Evolutionary conservation across 2,113 vertebrate species (phyloP), one percentile per base, ranked within the genome.

Genomic region (Toxotes chatareus): DNA sequence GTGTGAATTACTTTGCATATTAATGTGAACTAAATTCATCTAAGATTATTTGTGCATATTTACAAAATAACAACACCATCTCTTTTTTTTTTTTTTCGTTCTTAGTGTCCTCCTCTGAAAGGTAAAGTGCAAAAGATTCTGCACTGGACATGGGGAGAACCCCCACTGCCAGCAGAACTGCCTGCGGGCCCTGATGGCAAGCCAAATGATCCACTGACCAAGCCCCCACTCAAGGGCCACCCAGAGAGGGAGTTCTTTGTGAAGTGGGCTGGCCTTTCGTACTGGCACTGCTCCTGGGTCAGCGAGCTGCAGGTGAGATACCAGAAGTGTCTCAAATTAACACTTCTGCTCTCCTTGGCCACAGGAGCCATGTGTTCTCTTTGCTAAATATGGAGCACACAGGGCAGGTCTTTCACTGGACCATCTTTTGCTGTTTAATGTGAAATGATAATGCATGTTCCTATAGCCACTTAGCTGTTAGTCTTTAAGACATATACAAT

Each of bases 231-330:
- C 73, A 98, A 97, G 91, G 98, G 98, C 38, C 96, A 94, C 76
- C 97, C 98, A 0, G 98, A 99, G 94, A 94, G 98, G 8, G 96
- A 98, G 89, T 97, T 99, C 94, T 98, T 99, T 0, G 98, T 99
- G 4, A 99, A 99, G 80, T 99, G 98, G 98, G 96, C 96, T 0
- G 97, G 95, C 0, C 96, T 99, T 0, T 99, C 98, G 16, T 98
- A 99, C 93, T 99, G 98, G 98, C 98, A 99, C 94, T 99, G 98
- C 88, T 99, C 97, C 77, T 99, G 98, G 98, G 97, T 98, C 91
- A 99, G 96, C 88, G 98, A 99, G 92, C 95, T 99, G 63, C 98
- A 99, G 98, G 98, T 99, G 82, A 96, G 93, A 32, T 10, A 12
- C 44, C 53, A 61, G 64, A 51, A 62, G 55, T n/a, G 2, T 60